phyloP scores from a whole-genome alignment of 2,797 vertebrate genomes.

The Bradypodion pumilum region DNA sequence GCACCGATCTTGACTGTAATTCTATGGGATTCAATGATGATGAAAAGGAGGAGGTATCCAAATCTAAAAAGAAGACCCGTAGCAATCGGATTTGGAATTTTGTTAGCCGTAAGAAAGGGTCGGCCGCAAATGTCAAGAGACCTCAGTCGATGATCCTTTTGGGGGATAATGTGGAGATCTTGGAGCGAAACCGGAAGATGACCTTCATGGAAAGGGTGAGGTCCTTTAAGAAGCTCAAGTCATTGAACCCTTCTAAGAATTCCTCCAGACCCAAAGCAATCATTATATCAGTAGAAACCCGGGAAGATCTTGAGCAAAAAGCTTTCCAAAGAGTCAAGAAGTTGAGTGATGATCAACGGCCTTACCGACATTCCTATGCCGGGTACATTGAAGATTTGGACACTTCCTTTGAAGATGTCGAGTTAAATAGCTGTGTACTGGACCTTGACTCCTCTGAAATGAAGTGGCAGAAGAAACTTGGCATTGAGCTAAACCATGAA shows the following conservation, averaged over 20 bases:
- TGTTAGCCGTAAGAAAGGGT: slow-evolving; percentile 80
- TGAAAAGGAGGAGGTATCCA: slow-evolving; percentile 68
- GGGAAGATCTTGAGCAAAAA: slow-evolving; percentile 75
- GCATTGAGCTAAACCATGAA: slow-evolving; percentile 42
- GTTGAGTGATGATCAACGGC: slow-evolving; percentile 71
- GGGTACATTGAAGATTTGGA: slow-evolving; percentile 86
- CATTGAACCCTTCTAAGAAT: slow-evolving; percentile 78
- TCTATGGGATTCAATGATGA: slow-evolving; percentile 52
- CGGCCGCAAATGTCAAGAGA: slow-evolving; percentile 77
- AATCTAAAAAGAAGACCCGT: slow-evolving; percentile 73
- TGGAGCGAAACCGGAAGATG: slow-evolving; percentile 79
- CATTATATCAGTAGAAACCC: slow-evolving; percentile 71
- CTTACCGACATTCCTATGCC: slow-evolving; percentile 88
- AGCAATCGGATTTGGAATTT: slow-evolving; percentile 88
- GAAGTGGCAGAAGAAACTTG: slow-evolving; percentile 71
- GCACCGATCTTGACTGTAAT: slow-evolving; percentile 72
- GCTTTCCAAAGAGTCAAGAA: slow-evolving; percentile 78
- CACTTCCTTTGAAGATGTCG: slow-evolving; percentile 86
- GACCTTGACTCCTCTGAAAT: slow-evolving; percentile 67
- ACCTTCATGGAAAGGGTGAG: slow-evolving; percentile 88
- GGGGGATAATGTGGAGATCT: slow-evolving; percentile 71
- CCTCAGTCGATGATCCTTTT: slow-evolving; percentile 92
- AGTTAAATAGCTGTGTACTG: slow-evolving; percentile 73
- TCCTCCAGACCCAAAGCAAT: slow-evolving; percentile 73
- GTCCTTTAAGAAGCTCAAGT: slow-evolving; percentile 85